These are phyloP conservation scores for Drosophila anceps DNA, from an alignment of 2,888 invertebrate genomes.

Conservation along the genomic window DNA sequence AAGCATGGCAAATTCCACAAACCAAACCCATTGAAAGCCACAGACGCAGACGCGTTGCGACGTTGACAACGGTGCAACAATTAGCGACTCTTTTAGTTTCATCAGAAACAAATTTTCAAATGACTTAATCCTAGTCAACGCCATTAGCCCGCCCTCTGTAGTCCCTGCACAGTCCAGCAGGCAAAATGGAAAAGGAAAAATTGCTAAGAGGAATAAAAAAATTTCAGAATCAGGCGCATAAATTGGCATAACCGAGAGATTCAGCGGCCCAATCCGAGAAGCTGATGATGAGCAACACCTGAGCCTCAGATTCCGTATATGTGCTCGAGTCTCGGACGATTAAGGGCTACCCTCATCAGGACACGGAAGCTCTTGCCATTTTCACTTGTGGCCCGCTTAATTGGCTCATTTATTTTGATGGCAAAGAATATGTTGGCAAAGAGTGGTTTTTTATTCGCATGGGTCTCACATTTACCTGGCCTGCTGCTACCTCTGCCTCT, in stretches of 20 bases:
- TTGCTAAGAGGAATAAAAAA: conserved; percentile 52
- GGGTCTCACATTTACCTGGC: conserved; percentile 47
- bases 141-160: conserved; percentile 1
- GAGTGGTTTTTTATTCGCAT: conserved; percentile 57
- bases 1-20: conserved; percentile 12
- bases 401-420: conserved; percentile 81
- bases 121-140: conserved; percentile 69
- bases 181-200: conserved; percentile 11
- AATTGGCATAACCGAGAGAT: conserved; percentile 37
- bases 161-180: background rate
- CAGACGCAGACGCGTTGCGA: conserved; percentile 2
- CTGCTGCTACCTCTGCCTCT: conserved; percentile 52
- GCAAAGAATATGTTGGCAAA: conserved; percentile 75
- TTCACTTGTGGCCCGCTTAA: conserved; percentile 71
- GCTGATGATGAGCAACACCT: conserved; percentile 72
- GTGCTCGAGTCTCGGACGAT: conserved; percentile 28
- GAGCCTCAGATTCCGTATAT: conserved; percentile 39
- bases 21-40: conserved; percentile 18
- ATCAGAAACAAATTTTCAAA: conserved; percentile 67
- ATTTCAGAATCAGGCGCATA: conserved; percentile 51
- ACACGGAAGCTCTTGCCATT: conserved; percentile 45
- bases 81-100: conserved; percentile 72
- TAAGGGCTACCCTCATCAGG: conserved; percentile 65
- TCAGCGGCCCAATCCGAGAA: conserved; percentile 25
- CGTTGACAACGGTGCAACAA: conserved; percentile 57